phyloP scores from a whole-genome alignment of 2,888 invertebrate species.

The Dugesia japonica region DNA sequence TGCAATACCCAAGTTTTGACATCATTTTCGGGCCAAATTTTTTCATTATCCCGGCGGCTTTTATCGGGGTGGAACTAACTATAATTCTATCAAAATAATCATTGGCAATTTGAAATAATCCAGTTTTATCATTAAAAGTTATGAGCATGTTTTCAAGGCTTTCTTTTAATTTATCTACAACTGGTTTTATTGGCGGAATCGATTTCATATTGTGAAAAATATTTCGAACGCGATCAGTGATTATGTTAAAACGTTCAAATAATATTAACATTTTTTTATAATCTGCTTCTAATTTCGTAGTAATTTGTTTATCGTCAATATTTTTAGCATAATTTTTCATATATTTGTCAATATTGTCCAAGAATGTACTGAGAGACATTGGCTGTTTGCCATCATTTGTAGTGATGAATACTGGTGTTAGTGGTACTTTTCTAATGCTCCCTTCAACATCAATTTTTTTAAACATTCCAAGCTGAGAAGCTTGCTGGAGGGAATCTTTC shows the following conservation, averaged over 20 bases:
- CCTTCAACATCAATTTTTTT: neutral
- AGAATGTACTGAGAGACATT: neutral
- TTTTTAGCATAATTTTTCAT: neutral
- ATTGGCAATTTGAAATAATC: neutral
- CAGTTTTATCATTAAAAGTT: neutral
- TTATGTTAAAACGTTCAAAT: neutral
- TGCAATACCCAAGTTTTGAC: constrained; percentile 3
- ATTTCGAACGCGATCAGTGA: neutral
- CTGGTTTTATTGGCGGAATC: neutral
- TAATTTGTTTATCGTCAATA: neutral
- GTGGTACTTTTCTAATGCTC: neutral
- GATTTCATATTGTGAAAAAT: neutral
- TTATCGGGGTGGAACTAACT: constrained; percentile 7
- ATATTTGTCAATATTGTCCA: neutral
- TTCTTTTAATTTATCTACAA: neutral
- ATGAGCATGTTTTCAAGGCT: constrained; percentile 16
- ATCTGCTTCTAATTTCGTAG: neutral
- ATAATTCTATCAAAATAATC: constrained; percentile 1
- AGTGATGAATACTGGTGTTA: neutral
- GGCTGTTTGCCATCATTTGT: constrained; percentile 5
- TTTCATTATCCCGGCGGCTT: constrained; percentile 20
- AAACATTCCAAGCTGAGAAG: neutral
- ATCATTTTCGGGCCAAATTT: constrained; percentile 26
- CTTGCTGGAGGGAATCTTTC: constrained; percentile 4
- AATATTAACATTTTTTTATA: neutral